phyloP scores from a whole-genome alignment of 2,797 vertebrate genomes.

The Decapterus maruadsi region DNA sequence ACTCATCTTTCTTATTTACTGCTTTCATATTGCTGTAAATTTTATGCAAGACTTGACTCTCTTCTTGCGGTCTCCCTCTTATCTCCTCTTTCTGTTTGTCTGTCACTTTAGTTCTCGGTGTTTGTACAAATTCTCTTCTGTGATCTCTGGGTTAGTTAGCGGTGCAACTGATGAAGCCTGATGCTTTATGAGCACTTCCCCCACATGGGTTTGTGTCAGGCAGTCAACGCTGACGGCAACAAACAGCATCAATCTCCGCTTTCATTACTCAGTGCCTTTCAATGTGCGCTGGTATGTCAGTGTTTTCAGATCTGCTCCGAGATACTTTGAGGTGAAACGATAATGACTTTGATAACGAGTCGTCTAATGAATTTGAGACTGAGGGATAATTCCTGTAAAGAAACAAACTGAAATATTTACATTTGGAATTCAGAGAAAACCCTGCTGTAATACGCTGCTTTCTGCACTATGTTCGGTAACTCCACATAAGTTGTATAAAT shows the following conservation, averaged over 20 bases:
- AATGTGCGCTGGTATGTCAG: background rate
- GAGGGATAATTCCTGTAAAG: background rate
- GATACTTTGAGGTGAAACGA: constrained; percentile 28
- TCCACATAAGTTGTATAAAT: background rate
- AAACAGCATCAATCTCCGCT: constrained; percentile 61
- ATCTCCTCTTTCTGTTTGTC: constrained; percentile 54
- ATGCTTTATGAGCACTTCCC: constrained; percentile 76
- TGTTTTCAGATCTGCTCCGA: constrained; percentile 4
- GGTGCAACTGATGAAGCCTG: constrained; percentile 74
- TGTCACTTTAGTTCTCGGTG: constrained; percentile 62
- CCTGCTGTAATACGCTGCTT: background rate
- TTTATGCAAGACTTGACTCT: constrained; percentile 72
- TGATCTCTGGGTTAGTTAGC: constrained; percentile 80
- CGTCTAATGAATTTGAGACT: constrained; percentile 22
- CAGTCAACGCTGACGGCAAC: constrained; percentile 59
- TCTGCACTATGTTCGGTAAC: background rate
- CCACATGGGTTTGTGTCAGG: constrained; percentile 70
- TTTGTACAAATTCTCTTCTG: constrained; percentile 79
- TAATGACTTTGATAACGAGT: constrained; percentile 21
- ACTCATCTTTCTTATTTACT: constrained; percentile 82
- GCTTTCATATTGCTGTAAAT: constrained; percentile 69
- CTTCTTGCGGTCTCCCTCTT: constrained; percentile 54
- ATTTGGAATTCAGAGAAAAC: constrained; percentile 8
- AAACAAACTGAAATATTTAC: constrained; percentile 6
- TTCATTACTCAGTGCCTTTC: constrained; percentile 35